These are phyloP conservation scores for Corythaeola cristata DNA, from an alignment of 2,113 vertebrate species.

Conservation along the genomic window DNA sequence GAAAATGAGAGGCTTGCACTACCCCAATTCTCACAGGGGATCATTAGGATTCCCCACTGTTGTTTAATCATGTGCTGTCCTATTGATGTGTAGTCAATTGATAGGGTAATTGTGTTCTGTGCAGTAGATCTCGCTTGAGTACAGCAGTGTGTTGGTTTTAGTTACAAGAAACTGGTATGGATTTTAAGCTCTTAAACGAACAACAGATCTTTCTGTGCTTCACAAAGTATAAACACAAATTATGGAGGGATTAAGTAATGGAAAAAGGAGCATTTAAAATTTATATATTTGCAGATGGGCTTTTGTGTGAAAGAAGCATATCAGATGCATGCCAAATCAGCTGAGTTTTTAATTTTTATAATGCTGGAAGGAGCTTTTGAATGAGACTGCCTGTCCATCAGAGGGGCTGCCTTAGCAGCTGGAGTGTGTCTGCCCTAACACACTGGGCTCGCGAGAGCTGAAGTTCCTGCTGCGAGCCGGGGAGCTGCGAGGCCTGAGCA, in stretches of 20 bases:
- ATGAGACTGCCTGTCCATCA: background rate
- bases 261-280: constrained; percentile 48
- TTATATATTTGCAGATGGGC: constrained; percentile 28
- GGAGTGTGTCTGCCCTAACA: background rate
- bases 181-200: constrained; percentile 43
- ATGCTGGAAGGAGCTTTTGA: background rate
- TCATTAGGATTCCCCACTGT: constrained; percentile 63
- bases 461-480: background rate
- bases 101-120: constrained; percentile 27
- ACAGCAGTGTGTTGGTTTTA: constrained; percentile 3
- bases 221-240: constrained; percentile 18
- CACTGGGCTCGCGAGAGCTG: background rate
- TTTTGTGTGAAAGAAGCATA: constrained; percentile 24
- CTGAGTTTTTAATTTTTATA: constrained; percentile 33
- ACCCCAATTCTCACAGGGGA: constrained; percentile 40
- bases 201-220: constrained; percentile 15
- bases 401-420: background rate
- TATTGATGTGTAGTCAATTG: constrained; percentile 45
- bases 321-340: constrained; percentile 28
- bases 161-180: constrained; percentile 6
- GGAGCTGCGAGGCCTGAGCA: background rate
- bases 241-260: constrained; percentile 25
- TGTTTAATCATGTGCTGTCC: constrained; percentile 50
- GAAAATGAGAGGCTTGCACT: constrained; percentile 61
- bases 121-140: background rate